These are phyloP conservation scores for Colinus virginianus DNA, from an alignment of 2,113 vertebrate genomes.

Conservation along the genomic window DNA sequence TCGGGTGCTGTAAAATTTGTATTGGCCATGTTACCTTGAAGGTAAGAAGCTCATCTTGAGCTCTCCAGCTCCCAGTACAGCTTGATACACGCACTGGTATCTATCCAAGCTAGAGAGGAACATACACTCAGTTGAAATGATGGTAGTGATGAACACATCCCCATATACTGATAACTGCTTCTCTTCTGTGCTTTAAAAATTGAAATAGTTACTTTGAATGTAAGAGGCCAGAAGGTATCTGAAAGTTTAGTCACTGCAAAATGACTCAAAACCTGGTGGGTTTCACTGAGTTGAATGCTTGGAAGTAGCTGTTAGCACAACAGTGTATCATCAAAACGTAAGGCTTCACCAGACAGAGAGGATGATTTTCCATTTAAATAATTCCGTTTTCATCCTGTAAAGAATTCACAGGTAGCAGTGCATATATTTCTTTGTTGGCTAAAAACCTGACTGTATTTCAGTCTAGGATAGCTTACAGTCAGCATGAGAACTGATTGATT, in stretches of 20 bases:
- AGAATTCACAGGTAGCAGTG: background rate
- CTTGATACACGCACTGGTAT: background rate
- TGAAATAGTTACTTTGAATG: background rate
- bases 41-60: background rate
- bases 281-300: no score
- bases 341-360: background rate
- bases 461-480: no score
- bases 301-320: background rate
- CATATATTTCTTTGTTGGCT: background rate
- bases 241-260: background rate
- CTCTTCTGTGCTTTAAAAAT: background rate
- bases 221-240: background rate
- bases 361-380: background rate
- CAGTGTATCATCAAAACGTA: background rate
- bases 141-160: background rate
- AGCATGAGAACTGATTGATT: background rate
- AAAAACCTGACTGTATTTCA: background rate
- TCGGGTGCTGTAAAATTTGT: background rate
- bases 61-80: background rate
- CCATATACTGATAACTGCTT: accelerated
- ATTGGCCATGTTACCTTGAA: background rate
- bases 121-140: background rate
- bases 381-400: accelerated
- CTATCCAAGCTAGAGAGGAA: background rate
- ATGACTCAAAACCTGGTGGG: background rate